phyloP scores from a whole-genome alignment of 2,888 invertebrate species.

The Spodoptera littoralis region DNA sequence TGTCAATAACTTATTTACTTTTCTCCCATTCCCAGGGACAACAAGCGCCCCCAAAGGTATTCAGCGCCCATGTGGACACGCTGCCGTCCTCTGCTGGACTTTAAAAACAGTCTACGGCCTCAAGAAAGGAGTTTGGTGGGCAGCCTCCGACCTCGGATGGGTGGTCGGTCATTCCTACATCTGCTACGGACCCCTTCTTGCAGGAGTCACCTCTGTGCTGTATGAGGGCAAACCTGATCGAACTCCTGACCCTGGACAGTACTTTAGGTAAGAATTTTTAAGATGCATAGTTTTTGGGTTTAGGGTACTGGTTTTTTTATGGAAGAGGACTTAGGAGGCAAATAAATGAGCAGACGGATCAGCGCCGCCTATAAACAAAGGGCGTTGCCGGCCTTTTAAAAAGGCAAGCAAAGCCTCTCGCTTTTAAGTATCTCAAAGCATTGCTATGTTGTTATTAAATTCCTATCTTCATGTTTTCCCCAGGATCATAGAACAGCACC shows the following conservation, averaged over 20 bases:
- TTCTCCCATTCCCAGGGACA: constrained; percentile 73
- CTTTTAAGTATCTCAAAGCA: no score
- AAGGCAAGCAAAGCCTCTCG: no score
- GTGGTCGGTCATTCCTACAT: constrained; percentile 98
- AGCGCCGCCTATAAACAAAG: no score
- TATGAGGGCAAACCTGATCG: constrained; percentile 98
- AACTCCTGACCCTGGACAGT: constrained; percentile 97
- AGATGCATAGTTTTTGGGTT: neutral
- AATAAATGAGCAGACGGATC: no score
- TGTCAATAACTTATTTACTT: no score
- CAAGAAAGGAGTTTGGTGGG: constrained; percentile 95
- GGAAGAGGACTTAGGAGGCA: no score
- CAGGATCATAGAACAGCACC: constrained; percentile 96
- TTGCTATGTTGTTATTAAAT: no score
- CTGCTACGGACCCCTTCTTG: constrained; percentile 96
- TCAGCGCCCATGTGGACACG: constrained; percentile 95
- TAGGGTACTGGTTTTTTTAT: no score
- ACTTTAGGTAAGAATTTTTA: constrained; percentile 91
- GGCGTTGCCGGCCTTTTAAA: no score
- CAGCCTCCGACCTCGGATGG: constrained; percentile 96
- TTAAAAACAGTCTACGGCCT: constrained; percentile 95
- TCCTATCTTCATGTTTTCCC: neutral
- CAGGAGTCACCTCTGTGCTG: constrained; percentile 94
- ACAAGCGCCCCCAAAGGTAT: constrained; percentile 91
- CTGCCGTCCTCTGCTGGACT: constrained; percentile 95